A percentile compares a stretch with the other conserved stretches of the same genome.
These are phyloP conservation scores for Sepioteuthis lessoniana DNA, from an alignment of 2,888 invertebrate genomes.

Conservation along the genomic window DNA sequence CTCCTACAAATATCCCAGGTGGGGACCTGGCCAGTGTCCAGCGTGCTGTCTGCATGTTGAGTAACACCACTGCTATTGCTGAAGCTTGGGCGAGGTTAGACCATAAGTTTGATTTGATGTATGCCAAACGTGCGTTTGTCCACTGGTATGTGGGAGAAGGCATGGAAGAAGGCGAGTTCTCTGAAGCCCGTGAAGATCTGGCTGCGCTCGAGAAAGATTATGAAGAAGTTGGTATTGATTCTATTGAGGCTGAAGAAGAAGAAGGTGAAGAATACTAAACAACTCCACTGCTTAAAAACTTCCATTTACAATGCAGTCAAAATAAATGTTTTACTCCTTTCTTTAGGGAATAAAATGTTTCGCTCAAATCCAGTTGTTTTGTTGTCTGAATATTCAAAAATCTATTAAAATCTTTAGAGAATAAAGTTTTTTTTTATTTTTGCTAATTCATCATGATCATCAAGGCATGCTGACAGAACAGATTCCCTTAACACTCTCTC, in stretches of 20 bases:
- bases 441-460: too few species aligned
- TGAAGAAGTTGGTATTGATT: constrained; percentile 55
- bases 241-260: constrained; percentile 47
- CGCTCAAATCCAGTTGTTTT: background rate
- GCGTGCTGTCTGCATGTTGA: constrained; percentile 87
- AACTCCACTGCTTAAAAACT: background rate
- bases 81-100: constrained; percentile 88
- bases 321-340: background rate
- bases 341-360: background rate
- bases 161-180: constrained; percentile 66
- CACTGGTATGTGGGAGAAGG: constrained; percentile 82
- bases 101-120: constrained; percentile 88
- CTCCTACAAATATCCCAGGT: constrained; percentile 80
- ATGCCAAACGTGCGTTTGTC: constrained; percentile 88
- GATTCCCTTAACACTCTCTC: too few species aligned
- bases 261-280: constrained; percentile 50
- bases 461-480: too few species aligned
- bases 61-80: constrained; percentile 94
- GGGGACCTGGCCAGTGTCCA: constrained; percentile 80
- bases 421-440: background rate
- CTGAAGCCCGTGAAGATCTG: constrained; percentile 67
- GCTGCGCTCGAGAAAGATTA: constrained; percentile 68
- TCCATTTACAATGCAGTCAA: background rate
- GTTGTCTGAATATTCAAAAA: background rate
- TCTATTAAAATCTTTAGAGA: background rate